These are phyloP conservation scores for Tonatia bakeri DNA, from an alignment of 2,113 vertebrate genomes.

Conservation along the genomic window DNA sequence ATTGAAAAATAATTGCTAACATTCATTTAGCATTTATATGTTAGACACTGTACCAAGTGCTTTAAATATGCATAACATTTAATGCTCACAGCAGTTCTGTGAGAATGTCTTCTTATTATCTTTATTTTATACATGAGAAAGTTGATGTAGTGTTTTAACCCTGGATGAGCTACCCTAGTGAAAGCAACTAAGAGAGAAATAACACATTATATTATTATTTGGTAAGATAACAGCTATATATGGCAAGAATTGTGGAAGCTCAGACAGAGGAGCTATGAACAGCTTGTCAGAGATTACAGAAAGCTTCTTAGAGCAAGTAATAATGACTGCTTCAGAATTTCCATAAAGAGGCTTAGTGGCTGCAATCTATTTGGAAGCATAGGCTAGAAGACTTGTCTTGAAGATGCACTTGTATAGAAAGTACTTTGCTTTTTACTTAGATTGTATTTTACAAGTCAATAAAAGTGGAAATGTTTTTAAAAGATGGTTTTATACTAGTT, in stretches of 20 bases:
- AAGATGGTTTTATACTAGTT: constrained; percentile 28
- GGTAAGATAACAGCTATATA: not conserved
- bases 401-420: not conserved
- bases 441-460: not conserved
- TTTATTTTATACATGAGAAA: constrained; percentile 25
- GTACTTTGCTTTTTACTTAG: not conserved
- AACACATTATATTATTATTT: not conserved
- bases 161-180: not conserved
- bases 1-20: not conserved
- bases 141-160: not conserved
- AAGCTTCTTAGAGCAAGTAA: not conserved
- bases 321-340: constrained; percentile 16
- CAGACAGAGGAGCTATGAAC: not conserved
- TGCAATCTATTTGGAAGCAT: not conserved
- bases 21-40: not conserved
- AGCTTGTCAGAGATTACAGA: not conserved
- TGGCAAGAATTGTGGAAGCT: not conserved
- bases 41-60: not conserved
- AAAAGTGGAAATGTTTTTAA: constrained; percentile 16
- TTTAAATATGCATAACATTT: constrained; percentile 4
- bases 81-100: not conserved
- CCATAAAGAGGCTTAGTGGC: not conserved
- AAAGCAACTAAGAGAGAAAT: constrained; percentile 11
- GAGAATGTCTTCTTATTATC: not conserved
- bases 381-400: not conserved